phyloP scores from a whole-genome alignment of 2,797 vertebrate genomes.

The Pristis pectinata region DNA sequence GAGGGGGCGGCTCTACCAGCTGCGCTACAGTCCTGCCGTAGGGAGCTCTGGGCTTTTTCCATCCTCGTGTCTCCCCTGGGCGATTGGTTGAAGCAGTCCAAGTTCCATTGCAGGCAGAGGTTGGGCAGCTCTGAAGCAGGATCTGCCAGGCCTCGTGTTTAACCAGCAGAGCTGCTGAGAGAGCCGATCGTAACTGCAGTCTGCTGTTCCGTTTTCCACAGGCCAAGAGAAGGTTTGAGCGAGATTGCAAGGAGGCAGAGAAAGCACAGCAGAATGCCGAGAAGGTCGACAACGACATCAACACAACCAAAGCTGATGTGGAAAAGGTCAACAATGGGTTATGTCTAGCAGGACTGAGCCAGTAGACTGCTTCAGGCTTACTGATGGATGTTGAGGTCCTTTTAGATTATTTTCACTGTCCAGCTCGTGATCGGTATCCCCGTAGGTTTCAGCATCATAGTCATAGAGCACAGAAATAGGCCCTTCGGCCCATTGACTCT shows the following conservation, averaged over 20 bases:
- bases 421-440: too few species aligned
- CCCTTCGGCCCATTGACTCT: too few species aligned
- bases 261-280: constrained; percentile 72
- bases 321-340: constrained; percentile 61
- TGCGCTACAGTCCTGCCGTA: too few species aligned
- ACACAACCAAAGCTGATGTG: constrained; percentile 67
- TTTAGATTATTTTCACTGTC: too few species aligned
- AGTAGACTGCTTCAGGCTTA: too few species aligned
- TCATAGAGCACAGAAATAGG: too few species aligned
- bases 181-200: background rate
- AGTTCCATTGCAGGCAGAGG: background rate
- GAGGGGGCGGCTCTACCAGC: too few species aligned
- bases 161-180: background rate
- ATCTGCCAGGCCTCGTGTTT: background rate
- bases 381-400: background rate
- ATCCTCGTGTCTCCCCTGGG: background rate
- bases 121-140: background rate
- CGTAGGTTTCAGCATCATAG: too few species aligned
- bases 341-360: background rate
- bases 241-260: constrained; percentile 77
- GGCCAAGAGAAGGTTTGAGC: constrained; percentile 78
- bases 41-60: background rate
- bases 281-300: constrained; percentile 63
- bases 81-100: background rate
- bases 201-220: constrained; percentile 43